A percentile compares a stretch with the other conserved stretches of the same genome.
Conservation (phyloP, 2,797 vertebrate species). For the Amphiprion clarkii region DNA sequence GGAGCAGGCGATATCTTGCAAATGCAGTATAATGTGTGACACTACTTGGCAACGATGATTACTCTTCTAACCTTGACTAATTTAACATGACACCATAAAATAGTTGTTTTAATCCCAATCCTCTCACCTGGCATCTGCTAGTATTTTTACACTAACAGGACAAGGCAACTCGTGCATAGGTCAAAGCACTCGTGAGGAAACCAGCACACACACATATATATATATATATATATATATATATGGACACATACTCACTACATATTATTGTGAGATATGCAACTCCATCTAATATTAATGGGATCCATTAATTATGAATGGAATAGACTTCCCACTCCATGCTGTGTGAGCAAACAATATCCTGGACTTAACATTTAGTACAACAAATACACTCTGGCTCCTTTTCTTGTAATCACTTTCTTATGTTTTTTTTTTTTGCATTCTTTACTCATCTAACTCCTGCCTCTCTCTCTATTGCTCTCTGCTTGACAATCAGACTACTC, state of each 20-base stretch:
- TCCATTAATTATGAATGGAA: slow-evolving; percentile 67
- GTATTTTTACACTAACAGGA: background rate
- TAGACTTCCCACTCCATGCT: slow-evolving; percentile 29
- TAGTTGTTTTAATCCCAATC: slow-evolving; percentile 1
- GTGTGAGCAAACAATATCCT: slow-evolving; percentile 48
- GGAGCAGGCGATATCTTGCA: slow-evolving; percentile 45
- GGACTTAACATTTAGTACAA: slow-evolving; percentile 44
- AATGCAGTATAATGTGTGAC: slow-evolving; percentile 39
- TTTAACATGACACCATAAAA: slow-evolving; percentile 34
- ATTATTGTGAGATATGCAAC: slow-evolving; percentile 47
- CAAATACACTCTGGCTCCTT: slow-evolving; percentile 19
- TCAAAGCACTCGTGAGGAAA: slow-evolving; percentile 11
- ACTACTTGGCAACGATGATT: slow-evolving; percentile 47
- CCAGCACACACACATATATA: too few species aligned
- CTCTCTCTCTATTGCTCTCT: background rate
- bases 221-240: slow-evolving; percentile 22
- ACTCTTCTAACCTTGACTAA: slow-evolving; percentile 32
- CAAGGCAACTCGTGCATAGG: background rate
- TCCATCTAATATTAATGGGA: slow-evolving; percentile 67
- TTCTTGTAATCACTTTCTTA: background rate
- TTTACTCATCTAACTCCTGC: slow-evolving; percentile 14
- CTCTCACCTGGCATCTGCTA: background rate
- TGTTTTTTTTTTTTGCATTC: background rate
- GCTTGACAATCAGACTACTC: slow-evolving; percentile 7
- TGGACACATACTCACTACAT: slow-evolving; percentile 32